Conservation (phyloP, 1,140 invertebrate species). For the Idris sp. region DNA sequence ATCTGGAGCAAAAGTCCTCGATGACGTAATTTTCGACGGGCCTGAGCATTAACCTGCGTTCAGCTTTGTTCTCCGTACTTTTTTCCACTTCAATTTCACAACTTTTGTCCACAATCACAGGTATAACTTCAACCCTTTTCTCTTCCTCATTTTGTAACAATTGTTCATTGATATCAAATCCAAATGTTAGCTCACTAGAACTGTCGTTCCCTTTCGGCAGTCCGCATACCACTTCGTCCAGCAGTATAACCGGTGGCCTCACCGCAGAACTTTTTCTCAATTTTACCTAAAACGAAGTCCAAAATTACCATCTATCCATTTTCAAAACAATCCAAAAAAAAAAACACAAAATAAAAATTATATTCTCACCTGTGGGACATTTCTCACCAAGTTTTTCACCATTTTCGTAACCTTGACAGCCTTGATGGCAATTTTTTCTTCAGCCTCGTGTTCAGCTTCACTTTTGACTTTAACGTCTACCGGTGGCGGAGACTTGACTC, state of each 20-base stretch:
- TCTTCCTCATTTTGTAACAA: constrained; percentile 76
- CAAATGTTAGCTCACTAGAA: constrained; percentile 82
- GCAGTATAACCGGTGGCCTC: constrained; percentile 82
- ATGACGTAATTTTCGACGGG: constrained; percentile 56
- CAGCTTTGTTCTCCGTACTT: constrained; percentile 11
- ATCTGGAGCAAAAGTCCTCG: constrained; percentile 74
- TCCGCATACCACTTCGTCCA: constrained; percentile 78
- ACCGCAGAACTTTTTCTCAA: constrained; percentile 55
- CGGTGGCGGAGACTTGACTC: constrained; percentile 37
- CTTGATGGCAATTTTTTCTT: constrained; percentile 8
- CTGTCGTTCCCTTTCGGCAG: constrained; percentile 68
- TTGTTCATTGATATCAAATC: constrained; percentile 84
- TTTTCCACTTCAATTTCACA: constrained; percentile 6
- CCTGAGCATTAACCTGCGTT: constrained; percentile 33
- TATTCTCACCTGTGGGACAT: constrained; percentile 12
- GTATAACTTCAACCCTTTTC: constrained; percentile 39
- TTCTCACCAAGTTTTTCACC: constrained; percentile 4
- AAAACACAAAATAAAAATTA: no score
- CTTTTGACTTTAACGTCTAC: constrained; percentile 19
- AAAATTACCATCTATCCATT: no score
- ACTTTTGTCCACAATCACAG: constrained; percentile 23
- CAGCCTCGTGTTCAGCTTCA: constrained; percentile 12
- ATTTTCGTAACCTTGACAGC: constrained; percentile 8
- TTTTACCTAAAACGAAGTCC: constrained; percentile 32
- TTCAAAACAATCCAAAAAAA: no score